A percentile compares a stretch with the other conserved stretches of the same genome.
phyloP scores from a whole-genome alignment of 2,113 vertebrate species.

The Gavia stellata region DNA sequence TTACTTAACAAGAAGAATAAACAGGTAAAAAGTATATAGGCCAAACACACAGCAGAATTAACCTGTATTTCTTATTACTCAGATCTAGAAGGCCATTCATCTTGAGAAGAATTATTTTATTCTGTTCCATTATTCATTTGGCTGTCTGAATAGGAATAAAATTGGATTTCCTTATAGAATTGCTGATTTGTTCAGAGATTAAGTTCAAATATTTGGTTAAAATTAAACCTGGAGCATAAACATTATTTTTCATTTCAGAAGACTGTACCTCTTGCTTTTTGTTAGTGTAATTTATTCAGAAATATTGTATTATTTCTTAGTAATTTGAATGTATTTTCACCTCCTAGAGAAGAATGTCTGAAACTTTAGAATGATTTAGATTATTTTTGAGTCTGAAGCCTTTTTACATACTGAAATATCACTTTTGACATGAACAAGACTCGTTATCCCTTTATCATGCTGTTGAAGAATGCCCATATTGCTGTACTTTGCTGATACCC shows the following conservation, averaged over 20 bases:
- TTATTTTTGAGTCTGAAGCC: not conserved
- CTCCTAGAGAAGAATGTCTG: not conserved
- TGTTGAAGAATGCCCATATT: not conserved
- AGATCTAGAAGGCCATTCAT: not conserved
- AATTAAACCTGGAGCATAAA: not conserved
- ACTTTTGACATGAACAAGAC: not conserved
- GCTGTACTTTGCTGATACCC: not conserved
- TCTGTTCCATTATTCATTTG: not conserved
- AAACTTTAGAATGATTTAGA: not conserved
- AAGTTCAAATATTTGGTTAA: slow-evolving; percentile 22
- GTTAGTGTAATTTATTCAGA: not conserved
- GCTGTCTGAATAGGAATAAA: not conserved
- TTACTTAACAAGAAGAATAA: not conserved
- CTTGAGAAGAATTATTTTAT: not conserved
- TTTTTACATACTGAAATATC: not conserved
- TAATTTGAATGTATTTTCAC: not conserved
- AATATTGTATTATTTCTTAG: not conserved
- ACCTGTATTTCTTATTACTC: not conserved
- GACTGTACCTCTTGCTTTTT: not conserved
- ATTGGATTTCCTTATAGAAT: not conserved
- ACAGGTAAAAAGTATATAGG: not conserved
- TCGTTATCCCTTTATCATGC: not conserved
- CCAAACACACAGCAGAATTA: not conserved
- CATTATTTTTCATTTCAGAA: not conserved
- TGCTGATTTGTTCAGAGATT: slow-evolving; percentile 8